Evolutionary conservation across 2,113 vertebrate genomes (phyloP).

Genomic region (Pelusios castaneus): DNA sequence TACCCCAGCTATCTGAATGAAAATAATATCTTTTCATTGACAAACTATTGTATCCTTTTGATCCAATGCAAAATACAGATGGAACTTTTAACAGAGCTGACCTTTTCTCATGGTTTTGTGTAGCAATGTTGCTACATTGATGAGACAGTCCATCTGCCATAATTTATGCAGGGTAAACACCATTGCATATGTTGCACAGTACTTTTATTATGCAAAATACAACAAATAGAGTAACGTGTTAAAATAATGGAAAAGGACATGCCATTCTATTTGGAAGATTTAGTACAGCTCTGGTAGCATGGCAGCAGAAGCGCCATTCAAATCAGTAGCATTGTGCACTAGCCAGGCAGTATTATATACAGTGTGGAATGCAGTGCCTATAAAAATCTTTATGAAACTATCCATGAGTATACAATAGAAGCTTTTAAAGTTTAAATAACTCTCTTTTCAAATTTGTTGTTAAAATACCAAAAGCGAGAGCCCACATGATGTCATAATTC

Average conservation of each 20-base stretch:
- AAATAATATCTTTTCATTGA: background rate
- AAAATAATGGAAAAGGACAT: background rate
- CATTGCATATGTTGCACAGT: background rate
- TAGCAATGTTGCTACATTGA: background rate
- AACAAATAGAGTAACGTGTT: background rate
- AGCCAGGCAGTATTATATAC: background rate
- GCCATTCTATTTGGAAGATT: background rate
- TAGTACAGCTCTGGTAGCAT: background rate
- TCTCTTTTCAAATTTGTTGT: background rate
- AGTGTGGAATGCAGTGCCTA: background rate
- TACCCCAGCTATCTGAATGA: background rate
- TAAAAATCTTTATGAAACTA: background rate
- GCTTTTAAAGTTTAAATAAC: background rate
- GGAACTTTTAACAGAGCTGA: background rate
- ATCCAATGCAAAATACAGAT: background rate
- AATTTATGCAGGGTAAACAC: background rate
- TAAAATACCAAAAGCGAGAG: background rate
- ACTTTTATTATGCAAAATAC: conserved; percentile 17
- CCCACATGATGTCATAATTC: background rate
- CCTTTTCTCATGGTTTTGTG: background rate
- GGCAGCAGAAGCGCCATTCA: background rate
- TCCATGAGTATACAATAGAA: background rate
- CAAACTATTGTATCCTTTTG: background rate
- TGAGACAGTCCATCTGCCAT: background rate
- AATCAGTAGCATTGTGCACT: background rate